Percentiles rank a stretch among this genome's conserved stretches.
Evolutionary conservation across 2,113 vertebrate species (phyloP).

Genomic region (Bettongia penicillata): DNA sequence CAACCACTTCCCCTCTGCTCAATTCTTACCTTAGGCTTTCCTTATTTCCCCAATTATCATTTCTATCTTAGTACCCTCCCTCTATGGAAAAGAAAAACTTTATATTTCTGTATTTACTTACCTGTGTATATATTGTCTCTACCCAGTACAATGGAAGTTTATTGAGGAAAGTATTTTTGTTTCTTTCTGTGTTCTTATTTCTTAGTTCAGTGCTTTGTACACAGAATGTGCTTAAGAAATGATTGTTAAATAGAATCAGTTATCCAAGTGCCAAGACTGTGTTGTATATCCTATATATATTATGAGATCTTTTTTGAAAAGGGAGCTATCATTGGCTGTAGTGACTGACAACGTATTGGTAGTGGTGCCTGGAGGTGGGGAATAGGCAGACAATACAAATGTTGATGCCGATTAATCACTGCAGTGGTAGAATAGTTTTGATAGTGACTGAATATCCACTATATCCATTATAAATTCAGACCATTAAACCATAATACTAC

Average conservation of each 20-base stretch:
- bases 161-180: background rate
- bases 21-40: background rate
- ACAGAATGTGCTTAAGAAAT: background rate
- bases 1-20: no score
- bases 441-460: background rate
- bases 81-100: background rate
- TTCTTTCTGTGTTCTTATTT: background rate
- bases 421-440: background rate
- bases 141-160: background rate
- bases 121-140: background rate
- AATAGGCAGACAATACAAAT: background rate
- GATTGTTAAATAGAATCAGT: background rate
- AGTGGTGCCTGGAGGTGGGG: background rate
- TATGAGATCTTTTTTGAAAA: background rate
- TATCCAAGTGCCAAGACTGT: background rate
- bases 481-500: background rate
- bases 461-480: background rate
- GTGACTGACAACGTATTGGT: background rate
- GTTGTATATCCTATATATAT: background rate
- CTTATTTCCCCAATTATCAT: background rate
- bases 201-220: background rate
- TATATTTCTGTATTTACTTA: background rate
- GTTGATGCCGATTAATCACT: background rate
- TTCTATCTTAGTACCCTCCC: background rate
- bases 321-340: background rate